Percentiles rank a stretch among this genome's conserved stretches.
Conservation (phyloP, 2,113 vertebrate species). For the Atrichornis clamosus region DNA sequence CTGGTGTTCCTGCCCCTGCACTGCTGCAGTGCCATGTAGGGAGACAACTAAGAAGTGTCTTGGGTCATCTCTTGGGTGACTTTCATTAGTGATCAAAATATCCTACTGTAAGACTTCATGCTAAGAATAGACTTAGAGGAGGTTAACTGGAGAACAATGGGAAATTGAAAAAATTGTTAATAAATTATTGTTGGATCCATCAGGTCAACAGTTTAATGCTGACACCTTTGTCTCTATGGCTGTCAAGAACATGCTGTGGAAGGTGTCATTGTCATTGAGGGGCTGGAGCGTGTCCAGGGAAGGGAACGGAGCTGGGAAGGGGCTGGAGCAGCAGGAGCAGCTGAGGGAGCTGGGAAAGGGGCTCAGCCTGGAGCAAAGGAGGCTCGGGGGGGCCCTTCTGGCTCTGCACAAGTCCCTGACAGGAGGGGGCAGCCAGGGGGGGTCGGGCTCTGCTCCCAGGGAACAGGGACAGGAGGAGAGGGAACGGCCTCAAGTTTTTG, state of each 20-base stretch:
- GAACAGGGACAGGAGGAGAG: neutral
- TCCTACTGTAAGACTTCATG: neutral
- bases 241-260: neutral
- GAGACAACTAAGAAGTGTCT: neutral
- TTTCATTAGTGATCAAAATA: neutral
- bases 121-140: neutral
- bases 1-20: fast-evolving
- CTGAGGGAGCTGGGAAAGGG: neutral
- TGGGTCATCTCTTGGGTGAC: neutral
- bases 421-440: neutral
- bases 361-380: neutral
- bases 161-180: neutral
- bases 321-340: neutral
- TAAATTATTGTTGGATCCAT: neutral
- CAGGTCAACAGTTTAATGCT: neutral
- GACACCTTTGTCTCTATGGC: neutral
- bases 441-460: neutral
- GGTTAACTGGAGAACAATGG: neutral
- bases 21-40: fast-evolving
- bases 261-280: neutral
- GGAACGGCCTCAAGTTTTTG: neutral
- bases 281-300: fast-evolving
- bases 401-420: neutral
- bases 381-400: neutral
- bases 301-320: neutral